Evolutionary conservation across 2,888 invertebrate genomes (phyloP).

Genomic region (Andrena flavipes): DNA sequence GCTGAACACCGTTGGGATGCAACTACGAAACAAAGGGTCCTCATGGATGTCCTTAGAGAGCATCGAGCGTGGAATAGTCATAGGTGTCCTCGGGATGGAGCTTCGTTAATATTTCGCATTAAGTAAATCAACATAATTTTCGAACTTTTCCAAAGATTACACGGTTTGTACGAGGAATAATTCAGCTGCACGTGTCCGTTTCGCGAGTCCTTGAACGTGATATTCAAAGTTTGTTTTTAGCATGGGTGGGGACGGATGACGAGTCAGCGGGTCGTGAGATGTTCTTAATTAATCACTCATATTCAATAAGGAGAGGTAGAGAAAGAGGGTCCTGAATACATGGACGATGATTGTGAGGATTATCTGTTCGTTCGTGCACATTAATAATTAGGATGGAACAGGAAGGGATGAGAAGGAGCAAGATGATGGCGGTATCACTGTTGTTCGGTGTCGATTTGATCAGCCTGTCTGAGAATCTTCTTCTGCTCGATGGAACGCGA

Average conservation of each 20-base stretch:
- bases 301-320: conserved; percentile 75
- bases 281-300: conserved; percentile 79
- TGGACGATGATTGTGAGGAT: conserved; percentile 77
- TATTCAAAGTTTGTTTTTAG: conserved; percentile 68
- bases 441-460: conserved; percentile 75
- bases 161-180: conserved; percentile 1
- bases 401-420: conserved; percentile 42
- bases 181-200: not conserved
- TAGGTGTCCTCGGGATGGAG: conserved; percentile 18
- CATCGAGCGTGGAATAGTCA: conserved; percentile 49
- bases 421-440: conserved; percentile 68
- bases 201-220: not conserved
- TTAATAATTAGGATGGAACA: conserved; percentile 75
- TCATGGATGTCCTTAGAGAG: conserved; percentile 20
- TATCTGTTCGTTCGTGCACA: conserved; percentile 74
- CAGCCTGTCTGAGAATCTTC: conserved; percentile 69
- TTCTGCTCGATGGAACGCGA: conserved; percentile 52
- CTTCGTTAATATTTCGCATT: not conserved
- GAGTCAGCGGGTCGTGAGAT: conserved; percentile 71
- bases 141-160: conserved; percentile 7
- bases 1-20: conserved; percentile 64
- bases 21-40: conserved; percentile 59
- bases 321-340: conserved; percentile 67
- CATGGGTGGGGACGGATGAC: conserved; percentile 56
- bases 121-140: not conserved